Evolutionary conservation across 2,888 invertebrate genomes (phyloP).

Genomic region (Globia sparganii): DNA sequence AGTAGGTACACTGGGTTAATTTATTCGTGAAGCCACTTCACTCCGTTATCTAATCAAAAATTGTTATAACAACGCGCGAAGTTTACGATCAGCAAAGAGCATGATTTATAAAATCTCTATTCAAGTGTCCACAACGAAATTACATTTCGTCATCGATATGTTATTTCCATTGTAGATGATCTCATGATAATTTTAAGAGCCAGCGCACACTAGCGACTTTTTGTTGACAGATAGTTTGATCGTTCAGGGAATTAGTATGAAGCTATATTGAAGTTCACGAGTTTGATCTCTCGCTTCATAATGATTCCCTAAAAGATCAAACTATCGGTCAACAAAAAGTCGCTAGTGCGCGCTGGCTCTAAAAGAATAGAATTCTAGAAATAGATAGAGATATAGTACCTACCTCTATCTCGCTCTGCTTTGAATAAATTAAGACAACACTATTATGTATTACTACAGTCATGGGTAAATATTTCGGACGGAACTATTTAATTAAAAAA

Average conservation of each 20-base stretch:
- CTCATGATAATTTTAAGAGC: slow-evolving; percentile 18
- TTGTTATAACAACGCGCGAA: slow-evolving; percentile 28
- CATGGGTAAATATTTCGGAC: neutral
- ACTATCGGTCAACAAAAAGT: too few relatives aligned
- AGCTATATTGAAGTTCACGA: too few relatives aligned
- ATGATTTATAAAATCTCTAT: slow-evolving; percentile 54
- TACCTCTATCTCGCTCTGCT: slow-evolving; percentile 4
- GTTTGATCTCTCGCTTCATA: too few relatives aligned
- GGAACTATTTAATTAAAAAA: neutral
- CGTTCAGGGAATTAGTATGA: too few relatives aligned
- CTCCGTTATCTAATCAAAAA: slow-evolving; percentile 60
- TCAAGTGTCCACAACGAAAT: slow-evolving; percentile 49
- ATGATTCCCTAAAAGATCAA: too few relatives aligned
- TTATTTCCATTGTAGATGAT: slow-evolving; percentile 29
- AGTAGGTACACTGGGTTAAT: slow-evolving; percentile 35
- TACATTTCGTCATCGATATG: slow-evolving; percentile 31
- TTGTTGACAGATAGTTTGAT: too few relatives aligned
- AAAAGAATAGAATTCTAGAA: neutral
- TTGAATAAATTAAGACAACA: slow-evolving; percentile 14
- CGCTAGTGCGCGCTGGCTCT: too few relatives aligned
- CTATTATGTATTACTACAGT: neutral
- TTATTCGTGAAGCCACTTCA: slow-evolving; percentile 40
- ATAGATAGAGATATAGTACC: too few relatives aligned
- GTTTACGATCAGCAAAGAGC: slow-evolving; percentile 42
- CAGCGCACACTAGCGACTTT: too few relatives aligned